A percentile compares a stretch with the other conserved stretches of the same genome.
Evolutionary conservation across 2,113 vertebrate species (phyloP).

Genomic region (Pluvialis apricaria): DNA sequence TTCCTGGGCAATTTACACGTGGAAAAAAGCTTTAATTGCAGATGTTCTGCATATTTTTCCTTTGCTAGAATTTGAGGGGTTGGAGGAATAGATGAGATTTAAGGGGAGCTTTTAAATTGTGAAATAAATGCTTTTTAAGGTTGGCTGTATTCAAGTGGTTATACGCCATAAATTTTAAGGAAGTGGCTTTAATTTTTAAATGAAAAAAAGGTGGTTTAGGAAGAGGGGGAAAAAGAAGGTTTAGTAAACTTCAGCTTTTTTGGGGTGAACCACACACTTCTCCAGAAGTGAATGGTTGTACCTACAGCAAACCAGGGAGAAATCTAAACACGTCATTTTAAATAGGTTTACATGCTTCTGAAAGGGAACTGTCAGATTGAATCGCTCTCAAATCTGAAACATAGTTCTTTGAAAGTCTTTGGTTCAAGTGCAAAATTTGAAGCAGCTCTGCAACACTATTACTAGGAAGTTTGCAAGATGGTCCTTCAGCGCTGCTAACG

Average conservation of each 20-base stretch:
- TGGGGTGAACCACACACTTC: not conserved
- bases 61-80: not conserved
- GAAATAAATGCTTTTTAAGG: not conserved
- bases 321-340: slow-evolving; percentile 12
- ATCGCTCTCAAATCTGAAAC: slow-evolving; percentile 14
- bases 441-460: not conserved
- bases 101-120: not conserved
- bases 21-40: not conserved
- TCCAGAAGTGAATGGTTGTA: not conserved
- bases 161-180: not conserved
- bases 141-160: not conserved
- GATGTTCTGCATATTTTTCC: not conserved
- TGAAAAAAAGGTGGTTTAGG: not conserved
- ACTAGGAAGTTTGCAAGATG: not conserved
- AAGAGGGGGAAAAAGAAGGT: not conserved
- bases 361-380: not conserved
- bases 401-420: not conserved
- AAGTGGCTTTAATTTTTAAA: not conserved
- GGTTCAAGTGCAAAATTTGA: not conserved
- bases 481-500: not conserved
- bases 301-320: not conserved
- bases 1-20: not conserved
- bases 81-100: not conserved
- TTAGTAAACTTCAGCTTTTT: not conserved
- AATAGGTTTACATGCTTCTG: slow-evolving; percentile 4